phyloP scores from a whole-genome alignment of 1,140 invertebrate genomes.

The Cheumatopsyche charites region DNA sequence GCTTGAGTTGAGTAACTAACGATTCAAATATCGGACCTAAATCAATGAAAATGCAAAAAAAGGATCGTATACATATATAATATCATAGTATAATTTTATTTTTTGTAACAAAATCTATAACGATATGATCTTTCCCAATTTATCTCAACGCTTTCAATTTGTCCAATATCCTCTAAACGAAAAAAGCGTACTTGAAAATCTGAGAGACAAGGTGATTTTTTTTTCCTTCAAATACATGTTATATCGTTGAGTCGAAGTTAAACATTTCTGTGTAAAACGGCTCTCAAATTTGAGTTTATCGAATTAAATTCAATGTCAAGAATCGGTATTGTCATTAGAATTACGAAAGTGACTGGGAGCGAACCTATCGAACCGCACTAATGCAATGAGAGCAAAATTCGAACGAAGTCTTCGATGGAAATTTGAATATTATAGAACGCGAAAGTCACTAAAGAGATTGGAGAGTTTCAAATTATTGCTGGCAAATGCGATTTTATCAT shows the following conservation, averaged over 20 bases:
- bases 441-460: neutral
- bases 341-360: neutral
- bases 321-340: neutral
- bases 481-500: constrained; percentile 13
- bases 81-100: too few species aligned
- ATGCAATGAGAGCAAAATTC: neutral
- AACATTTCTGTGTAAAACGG: neutral
- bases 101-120: too few species aligned
- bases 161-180: too few species aligned
- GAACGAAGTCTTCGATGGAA: neutral
- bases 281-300: neutral
- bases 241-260: neutral
- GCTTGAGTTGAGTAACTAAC: too few species aligned
- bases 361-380: neutral
- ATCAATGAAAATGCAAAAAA: too few species aligned
- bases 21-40: too few species aligned
- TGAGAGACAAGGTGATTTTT: constrained; percentile 11
- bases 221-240: neutral
- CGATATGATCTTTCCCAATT: too few species aligned
- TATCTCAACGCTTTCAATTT: too few species aligned
- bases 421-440: neutral
- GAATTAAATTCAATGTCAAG: constrained; percentile 21
- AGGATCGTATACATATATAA: too few species aligned
- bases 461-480: neutral
- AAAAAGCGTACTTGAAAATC: constrained; percentile 4